Evolutionary conservation across 1,140 invertebrate genomes (phyloP), one percentile per base, ranked within the genome.

Genomic region (Platorchestia sp.): DNA sequence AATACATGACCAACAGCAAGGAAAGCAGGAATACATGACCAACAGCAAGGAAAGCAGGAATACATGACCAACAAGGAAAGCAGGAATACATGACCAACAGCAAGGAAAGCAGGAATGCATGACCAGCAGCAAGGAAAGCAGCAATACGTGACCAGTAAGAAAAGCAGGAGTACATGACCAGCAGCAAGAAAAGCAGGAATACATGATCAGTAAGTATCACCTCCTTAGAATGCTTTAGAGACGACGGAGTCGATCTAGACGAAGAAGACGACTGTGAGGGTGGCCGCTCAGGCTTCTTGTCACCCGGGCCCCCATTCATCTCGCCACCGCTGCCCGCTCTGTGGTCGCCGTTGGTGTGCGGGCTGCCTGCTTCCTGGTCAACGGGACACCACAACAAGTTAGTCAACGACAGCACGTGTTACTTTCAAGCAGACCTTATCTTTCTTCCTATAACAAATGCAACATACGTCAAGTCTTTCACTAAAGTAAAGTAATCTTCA

Each of bases 231-330:
- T 96, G 96, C 90, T 96, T 96, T 45, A 96, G 96, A 90, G 87
- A 90, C 45, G 96, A 96, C 22, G 96, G 96, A 27, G 96, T 97
- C 36, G 96, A 96, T 43, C 96, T 87, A 27, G 96, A 96, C 7
- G 91, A 93, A 43, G 96, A 96, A 45, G 96, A 96, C 47, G 96
- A 96, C 95, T 96, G 96, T 14, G 96, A 96, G 36, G 96, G 96
- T 16, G 96, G 96, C 40, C 96, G 95, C 43, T 97, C 97, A 95
- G 96, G 96, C 51, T 96, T 96, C 96, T 96, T 96, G 53, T 96
- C 96, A 5, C 96, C 96, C 0, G 87, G 5, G 45, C 7, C 44
- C 6, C 91, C 91, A 44, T 93, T 93, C 43, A 93, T 45, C 45
- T 93, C 91, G 45, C 95, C 96, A 36, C 95, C 96, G 16, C 96